Conservation (phyloP, 2,113 vertebrate genomes). For the Psilopogon haemacephalus region DNA sequence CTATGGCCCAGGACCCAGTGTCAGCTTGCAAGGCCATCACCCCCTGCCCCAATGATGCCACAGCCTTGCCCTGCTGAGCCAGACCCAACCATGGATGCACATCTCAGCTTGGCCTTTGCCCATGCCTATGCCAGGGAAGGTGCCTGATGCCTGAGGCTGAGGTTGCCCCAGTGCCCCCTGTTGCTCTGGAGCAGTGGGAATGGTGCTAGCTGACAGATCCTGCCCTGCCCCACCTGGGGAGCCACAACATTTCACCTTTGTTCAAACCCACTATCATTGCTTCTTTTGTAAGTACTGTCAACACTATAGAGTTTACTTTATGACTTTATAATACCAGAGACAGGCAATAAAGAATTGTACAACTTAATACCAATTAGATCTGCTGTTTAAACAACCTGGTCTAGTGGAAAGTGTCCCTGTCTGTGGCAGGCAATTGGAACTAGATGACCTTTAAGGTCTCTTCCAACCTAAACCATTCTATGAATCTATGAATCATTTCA, state of each 20-base stretch:
- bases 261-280: neutral
- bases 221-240: neutral
- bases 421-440: too few species aligned
- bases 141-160: too few species aligned
- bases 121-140: accelerated
- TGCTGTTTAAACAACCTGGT: neutral
- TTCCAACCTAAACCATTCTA: too few species aligned
- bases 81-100: accelerated
- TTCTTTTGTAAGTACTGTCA: neutral
- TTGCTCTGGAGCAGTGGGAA: neutral
- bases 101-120: neutral
- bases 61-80: neutral
- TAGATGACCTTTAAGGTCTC: too few species aligned
- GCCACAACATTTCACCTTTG: accelerated
- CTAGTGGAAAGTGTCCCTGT: too few species aligned
- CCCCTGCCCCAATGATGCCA: neutral
- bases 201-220: neutral
- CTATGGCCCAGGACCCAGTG: too few species aligned
- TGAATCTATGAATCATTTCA: too few species aligned
- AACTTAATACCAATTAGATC: neutral
- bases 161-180: accelerated
- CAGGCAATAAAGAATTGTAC: neutral
- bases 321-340: neutral
- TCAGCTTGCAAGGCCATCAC: neutral
- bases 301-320: neutral